Percentiles rank a stretch among this genome's conserved stretches.
These are phyloP conservation scores for Hemaris fuciformis DNA, from an alignment of 2,888 invertebrate species.

Conservation along the genomic window DNA sequence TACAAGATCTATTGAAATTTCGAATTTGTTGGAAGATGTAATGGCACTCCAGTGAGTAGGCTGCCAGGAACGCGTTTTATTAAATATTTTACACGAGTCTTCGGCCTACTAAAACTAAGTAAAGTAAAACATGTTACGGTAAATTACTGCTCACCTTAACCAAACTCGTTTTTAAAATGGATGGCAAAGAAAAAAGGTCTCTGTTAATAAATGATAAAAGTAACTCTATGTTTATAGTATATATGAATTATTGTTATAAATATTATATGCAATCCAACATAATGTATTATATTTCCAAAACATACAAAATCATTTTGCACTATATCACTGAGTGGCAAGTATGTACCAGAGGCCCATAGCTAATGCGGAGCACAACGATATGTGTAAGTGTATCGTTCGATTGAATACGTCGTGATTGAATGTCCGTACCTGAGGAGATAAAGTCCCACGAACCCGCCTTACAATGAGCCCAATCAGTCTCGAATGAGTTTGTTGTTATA, in stretches of 20 bases:
- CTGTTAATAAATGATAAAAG: too few relatives aligned
- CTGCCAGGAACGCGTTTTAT: not conserved
- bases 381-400: constrained; percentile 29
- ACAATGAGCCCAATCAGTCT: constrained; percentile 65
- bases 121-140: not conserved
- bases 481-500: constrained; percentile 51
- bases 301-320: not conserved
- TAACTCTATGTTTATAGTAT: too few relatives aligned
- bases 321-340: not conserved
- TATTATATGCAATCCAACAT: too few relatives aligned
- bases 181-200: too few relatives aligned
- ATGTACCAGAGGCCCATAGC: constrained; percentile 15
- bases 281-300: not conserved
- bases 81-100: not conserved
- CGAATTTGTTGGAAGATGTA: not conserved
- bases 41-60: not conserved
- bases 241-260: too few relatives aligned
- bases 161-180: too few relatives aligned
- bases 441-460: constrained; percentile 39
- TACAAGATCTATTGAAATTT: not conserved
- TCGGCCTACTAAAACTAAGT: constrained; percentile 24
- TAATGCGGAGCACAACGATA: constrained; percentile 29
- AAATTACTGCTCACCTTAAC: too few relatives aligned
- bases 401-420: constrained; percentile 62
- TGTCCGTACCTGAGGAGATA: constrained; percentile 43